Evolutionary conservation across 2,113 vertebrate species (phyloP), one percentile per base, ranked within the genome.

Genomic region (Promerops cafer): DNA sequence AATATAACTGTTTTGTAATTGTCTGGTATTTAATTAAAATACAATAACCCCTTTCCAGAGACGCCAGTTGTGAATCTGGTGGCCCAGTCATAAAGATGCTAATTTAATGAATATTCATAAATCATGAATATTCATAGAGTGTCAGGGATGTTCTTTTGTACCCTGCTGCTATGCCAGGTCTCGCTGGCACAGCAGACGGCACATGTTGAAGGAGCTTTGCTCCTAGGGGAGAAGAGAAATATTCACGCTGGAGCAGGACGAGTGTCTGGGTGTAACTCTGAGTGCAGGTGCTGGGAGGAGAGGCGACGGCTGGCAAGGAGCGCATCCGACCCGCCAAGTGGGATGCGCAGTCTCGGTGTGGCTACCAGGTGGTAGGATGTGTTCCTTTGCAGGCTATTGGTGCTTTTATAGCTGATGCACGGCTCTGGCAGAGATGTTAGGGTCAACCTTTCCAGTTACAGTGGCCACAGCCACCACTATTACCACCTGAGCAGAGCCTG

Each of bases 41-140:
- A 97, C 97, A 97, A 97, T 97, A 96, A 96, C 84, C 90, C 60
- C 87, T 97, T 97, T 97, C 96, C 97, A 96, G 93, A 94, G 96
- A 97, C 75, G 97, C 97, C 97, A 97, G 97, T 97, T 97, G 97
- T 97, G 97, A 97, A 97, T 97, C 96, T 97, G 96, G 97, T 96
- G 97, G 96, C 97, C 97, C 95, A 96, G 97, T 96, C 97, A 97
- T 97, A 97, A 96, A 97, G 96, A 97, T 96, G 95, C 97, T 97
- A 96, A 96, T 97, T 97, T 96, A 97, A 97, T 97, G 97, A 97
- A 97, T 97, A 97, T 97, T 97, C 97, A 97, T 97, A 96, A 95
- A 94, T 96, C 93, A 97, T 97, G 97, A 97, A 97, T 97, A 97
- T 97, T 96, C 97, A 97, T 97, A 83, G 89, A 75, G 63, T 90